Evolutionary conservation across 2,797 vertebrate species (phyloP), one percentile per base, ranked within the genome.

Genomic region (Eidolon dupreanum): DNA sequence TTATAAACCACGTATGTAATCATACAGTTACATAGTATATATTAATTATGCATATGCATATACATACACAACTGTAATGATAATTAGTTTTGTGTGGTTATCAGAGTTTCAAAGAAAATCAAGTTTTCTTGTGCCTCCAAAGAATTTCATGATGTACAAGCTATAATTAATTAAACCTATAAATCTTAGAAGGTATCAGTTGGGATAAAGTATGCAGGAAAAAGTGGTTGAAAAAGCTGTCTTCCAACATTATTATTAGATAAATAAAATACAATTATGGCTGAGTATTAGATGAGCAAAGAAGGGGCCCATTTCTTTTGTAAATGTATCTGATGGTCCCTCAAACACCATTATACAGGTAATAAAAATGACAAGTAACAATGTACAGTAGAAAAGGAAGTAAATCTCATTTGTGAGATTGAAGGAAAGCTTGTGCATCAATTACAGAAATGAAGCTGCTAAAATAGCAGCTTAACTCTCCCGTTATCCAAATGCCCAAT

Each of bases 111-210:
- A 65, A 88, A 91, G 17, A 86, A 85, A 86, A 81, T 85, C 15
- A 53, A 94, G 16, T 12, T 95, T 92, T 85, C 36, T 88, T 68
- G 57, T 70, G 8, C 73, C n/a, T 74, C 6, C 46, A 66, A 53
- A 74, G 3, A 88, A 70, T 74, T 96, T 78, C 6, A 66, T 66
- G 5, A 74, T 94, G 38, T 74, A 31, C 15, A 81, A 28, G n/a
- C 3, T 95, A 28, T 93, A 51, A 57, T 93, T 90, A 96, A 95
- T 74, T 91, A 93, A 87, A n/a, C 53, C 7, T 68, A 68, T 94
- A 70, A 89, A 78, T 85, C 19, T 38, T 73, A 90, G 91, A 8
- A 77, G 26, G 63, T 57, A 78, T 26, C 3, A 84, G 2, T 24
- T 81, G 26, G 26, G 6, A n/a, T 71, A 79, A 81, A 57, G 7